Conservation (phyloP, 2,797 vertebrate species). For the Ctenochaetus hawaiiensis region DNA sequence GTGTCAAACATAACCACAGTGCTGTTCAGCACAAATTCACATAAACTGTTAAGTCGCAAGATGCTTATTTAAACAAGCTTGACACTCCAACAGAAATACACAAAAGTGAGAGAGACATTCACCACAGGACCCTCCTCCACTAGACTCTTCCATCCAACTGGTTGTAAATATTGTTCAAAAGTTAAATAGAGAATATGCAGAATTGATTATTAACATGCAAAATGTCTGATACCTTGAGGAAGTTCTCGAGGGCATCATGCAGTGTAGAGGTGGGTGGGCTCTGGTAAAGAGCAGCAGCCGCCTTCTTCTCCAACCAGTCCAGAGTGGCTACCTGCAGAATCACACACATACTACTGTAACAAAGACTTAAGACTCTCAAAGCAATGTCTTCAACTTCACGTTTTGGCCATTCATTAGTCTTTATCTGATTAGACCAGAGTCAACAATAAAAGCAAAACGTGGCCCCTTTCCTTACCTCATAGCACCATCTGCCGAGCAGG, state of each 20-base stretch:
- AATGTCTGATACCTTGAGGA: slow-evolving; percentile 87
- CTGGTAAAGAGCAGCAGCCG: slow-evolving; percentile 89
- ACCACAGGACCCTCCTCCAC: too few species aligned
- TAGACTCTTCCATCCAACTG: neutral
- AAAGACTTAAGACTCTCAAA: neutral
- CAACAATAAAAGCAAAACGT: neutral
- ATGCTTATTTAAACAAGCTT: neutral
- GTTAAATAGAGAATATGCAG: neutral
- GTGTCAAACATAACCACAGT: too few species aligned
- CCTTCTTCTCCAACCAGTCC: slow-evolving; percentile 93
- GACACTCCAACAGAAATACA: neutral
- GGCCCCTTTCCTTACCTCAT: slow-evolving; percentile 72
- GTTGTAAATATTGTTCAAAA: neutral
- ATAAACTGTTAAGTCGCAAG: neutral
- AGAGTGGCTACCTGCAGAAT: slow-evolving; percentile 89
- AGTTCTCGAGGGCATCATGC: slow-evolving; percentile 92
- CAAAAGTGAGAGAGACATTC: too few species aligned
- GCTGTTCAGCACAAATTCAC: neutral
- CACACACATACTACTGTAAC: slow-evolving; percentile 1
- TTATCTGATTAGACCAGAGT: neutral
- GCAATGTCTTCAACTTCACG: neutral
- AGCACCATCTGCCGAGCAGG: slow-evolving; percentile 86
- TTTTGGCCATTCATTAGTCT: neutral
- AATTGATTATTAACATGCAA: neutral
- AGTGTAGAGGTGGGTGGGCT: slow-evolving; percentile 86